Conservation (phyloP, 2,888 invertebrate genomes). For the Leptinotarsa rubiginosa region DNA sequence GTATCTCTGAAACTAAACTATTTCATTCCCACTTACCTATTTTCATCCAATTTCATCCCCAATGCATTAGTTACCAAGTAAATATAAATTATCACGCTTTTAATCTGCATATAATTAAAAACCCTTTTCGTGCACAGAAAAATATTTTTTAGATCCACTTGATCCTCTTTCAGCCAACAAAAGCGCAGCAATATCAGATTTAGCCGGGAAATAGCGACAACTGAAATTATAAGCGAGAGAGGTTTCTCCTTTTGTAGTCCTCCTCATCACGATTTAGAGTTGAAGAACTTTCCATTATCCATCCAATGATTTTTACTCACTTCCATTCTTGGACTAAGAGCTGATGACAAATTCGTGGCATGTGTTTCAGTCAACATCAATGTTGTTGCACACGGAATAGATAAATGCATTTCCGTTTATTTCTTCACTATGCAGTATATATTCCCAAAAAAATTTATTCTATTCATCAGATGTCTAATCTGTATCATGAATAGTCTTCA, state of each 20-base stretch:
- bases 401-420: too few species aligned
- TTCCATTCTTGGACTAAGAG: too few species aligned
- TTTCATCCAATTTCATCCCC: not conserved
- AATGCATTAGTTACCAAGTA: conserved; percentile 11
- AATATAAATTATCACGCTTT: conserved; percentile 24
- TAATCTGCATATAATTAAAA: conserved; percentile 33
- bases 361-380: too few species aligned
- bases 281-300: not conserved
- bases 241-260: conserved; percentile 14
- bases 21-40: not conserved
- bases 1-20: not conserved
- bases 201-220: conserved; percentile 23
- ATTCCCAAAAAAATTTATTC: too few species aligned
- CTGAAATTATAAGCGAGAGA: conserved; percentile 30
- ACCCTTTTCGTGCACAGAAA: conserved; percentile 25
- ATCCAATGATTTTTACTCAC: not conserved
- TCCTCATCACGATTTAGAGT: not conserved
- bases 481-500: too few species aligned
- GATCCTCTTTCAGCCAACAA: conserved; percentile 35
- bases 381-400: too few species aligned
- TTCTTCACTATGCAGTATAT: too few species aligned
- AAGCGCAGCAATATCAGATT: conserved; percentile 29
- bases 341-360: too few species aligned
- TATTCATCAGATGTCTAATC: too few species aligned
- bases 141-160: conserved; percentile 31